Base-by-base conservation (phyloP, 2,797 vertebrate species). In the Chromobotia macracanthus region DNA sequence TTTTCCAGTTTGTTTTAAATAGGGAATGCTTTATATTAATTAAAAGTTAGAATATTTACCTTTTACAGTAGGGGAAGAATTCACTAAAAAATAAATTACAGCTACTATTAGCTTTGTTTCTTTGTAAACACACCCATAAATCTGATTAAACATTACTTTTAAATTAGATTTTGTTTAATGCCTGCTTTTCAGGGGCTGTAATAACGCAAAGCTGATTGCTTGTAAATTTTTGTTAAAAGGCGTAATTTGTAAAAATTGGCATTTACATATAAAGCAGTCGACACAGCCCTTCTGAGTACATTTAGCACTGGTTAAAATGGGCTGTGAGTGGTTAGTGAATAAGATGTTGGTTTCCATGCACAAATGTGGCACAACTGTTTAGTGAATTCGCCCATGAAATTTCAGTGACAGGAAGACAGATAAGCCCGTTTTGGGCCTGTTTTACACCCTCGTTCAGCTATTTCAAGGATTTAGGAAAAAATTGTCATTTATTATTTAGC, bases 401-500 rank as follows among this genome's bases (percentile, higher is more conserved):
- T 41, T 3, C 16, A 38, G 3, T 38, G 28, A 53, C 11, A 31
- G 0, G 21, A 69, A 68, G 51, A 31, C 19, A 23, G 31, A 56
- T 28, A 66, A 81, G 72, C 77, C 84, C 83, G 80, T 83, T 88
- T 93, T 90, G 90, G 82, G 83, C 65, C 90, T 85, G 87, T 81
- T 86, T 89, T 50, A 80, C 82, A 88, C 90, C 93, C 92, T 91
- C 60, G 70, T 73, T 75, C 71, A 77, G 86, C 87, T 91, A 88
- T 93, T 93, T 77, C 90, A 90, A 87, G 85, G 44, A 82, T 80
- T 70, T 77, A 72, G 69, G n/a, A 78, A 11, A 61, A 64, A 61
- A 18, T 74, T 90, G 87, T 87, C 91, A 94, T 94, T 91, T 91
- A 94, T 94, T 93, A 94, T 94, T 94, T 93, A 95, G 87, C 88